A percentile compares a stretch with the other conserved stretches of the same genome.
These are phyloP conservation scores for Neogobius melanostomus DNA, from an alignment of 2,113 vertebrate genomes.

Conservation along the genomic window DNA sequence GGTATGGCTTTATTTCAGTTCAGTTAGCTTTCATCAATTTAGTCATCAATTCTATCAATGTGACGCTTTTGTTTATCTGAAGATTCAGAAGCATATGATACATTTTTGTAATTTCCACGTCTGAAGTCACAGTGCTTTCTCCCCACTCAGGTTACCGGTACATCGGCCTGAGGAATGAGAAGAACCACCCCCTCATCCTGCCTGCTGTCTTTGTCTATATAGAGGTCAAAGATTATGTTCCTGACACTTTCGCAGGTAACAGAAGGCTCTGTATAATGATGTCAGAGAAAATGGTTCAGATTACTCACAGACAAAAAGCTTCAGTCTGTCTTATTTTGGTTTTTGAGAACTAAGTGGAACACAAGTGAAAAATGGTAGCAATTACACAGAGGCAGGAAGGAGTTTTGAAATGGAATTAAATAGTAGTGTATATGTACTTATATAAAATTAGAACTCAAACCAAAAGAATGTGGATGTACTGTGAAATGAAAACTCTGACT, in stretches of 20 bases:
- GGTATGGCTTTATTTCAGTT: constrained; percentile 66
- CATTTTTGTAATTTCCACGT: not conserved
- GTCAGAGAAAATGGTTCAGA: not conserved
- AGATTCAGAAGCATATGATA: not conserved
- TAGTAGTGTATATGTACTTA: too few species aligned
- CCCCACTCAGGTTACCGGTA: constrained; percentile 88
- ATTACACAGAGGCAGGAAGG: too few species aligned
- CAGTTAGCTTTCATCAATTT: too few species aligned
- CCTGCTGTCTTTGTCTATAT: constrained; percentile 95
- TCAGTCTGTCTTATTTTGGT: too few species aligned
- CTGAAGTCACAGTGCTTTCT: not conserved
- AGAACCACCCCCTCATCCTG: constrained; percentile 89
- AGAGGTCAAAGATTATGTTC: constrained; percentile 96
- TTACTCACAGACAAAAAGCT: not conserved
- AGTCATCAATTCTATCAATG: too few species aligned
- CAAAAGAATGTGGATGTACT: too few species aligned
- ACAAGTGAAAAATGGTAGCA: too few species aligned
- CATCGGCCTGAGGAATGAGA: constrained; percentile 92
- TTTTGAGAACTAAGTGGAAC: too few species aligned
- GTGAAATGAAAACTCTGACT: too few species aligned
- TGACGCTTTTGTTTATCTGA: too few species aligned
- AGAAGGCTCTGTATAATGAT: not conserved
- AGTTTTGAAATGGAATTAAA: too few species aligned
- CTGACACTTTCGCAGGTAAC: constrained; percentile 95
- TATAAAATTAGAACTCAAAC: too few species aligned